These are phyloP conservation scores for Paralichthys olivaceus DNA, from an alignment of 2,113 vertebrate species.

Conservation along the genomic window DNA sequence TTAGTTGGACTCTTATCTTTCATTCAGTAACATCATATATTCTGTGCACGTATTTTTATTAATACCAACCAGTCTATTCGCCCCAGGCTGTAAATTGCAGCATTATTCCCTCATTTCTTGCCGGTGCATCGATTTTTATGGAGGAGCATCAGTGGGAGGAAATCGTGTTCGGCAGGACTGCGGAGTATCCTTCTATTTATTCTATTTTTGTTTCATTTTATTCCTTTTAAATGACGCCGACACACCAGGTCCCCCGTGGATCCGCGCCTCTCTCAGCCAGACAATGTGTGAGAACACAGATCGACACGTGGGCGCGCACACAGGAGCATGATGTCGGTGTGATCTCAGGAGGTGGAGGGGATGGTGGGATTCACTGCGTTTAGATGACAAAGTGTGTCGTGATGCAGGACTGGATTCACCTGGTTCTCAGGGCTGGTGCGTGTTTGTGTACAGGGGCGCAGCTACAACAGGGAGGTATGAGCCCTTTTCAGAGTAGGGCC, in stretches of 20 bases:
- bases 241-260: conserved; percentile 2
- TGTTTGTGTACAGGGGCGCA: not conserved
- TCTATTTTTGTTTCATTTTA: not conserved
- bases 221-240: not conserved
- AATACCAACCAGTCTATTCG: not conserved
- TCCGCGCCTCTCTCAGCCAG: conserved; percentile 1
- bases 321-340: not conserved
- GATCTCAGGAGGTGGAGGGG: conserved; percentile 19
- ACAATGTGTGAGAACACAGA: conserved; percentile 5
- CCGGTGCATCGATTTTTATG: not conserved
- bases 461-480: not conserved
- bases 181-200: conserved; percentile 29
- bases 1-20: not conserved
- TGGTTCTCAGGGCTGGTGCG: not conserved
- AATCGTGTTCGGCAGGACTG: conserved; percentile 29
- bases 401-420: conserved; percentile 10
- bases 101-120: not conserved
- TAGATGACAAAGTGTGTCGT: conserved; percentile 44
- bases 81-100: not conserved
- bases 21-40: not conserved
- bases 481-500: not conserved
- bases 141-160: conserved; percentile 17
- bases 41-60: not conserved
- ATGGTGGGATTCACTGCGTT: not conserved
- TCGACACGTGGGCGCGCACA: not conserved